phyloP scores from a whole-genome alignment of 2,797 vertebrate species.

The Cryptoprocta ferox region DNA sequence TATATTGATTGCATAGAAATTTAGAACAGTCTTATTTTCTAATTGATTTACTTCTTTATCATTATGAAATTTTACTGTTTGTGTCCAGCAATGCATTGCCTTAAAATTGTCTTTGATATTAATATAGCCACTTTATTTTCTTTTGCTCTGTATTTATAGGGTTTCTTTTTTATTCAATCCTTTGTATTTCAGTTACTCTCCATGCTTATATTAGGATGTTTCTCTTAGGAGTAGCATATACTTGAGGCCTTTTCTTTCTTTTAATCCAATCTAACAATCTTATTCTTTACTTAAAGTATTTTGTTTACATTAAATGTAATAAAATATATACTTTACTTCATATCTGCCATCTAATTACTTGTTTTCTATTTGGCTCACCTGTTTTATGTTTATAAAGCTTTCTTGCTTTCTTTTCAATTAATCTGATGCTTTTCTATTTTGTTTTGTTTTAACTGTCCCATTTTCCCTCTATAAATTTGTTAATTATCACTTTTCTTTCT shows the following conservation, averaged over 20 bases:
- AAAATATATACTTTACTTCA: neutral
- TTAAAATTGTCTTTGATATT: neutral
- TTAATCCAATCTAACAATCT: neutral
- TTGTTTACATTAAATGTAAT: neutral
- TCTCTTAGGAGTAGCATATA: neutral
- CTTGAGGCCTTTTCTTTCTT: neutral
- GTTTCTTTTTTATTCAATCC: neutral
- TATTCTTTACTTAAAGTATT: neutral
- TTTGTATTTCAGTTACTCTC: neutral
- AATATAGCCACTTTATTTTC: neutral
- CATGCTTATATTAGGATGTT: neutral
- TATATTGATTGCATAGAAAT: neutral
- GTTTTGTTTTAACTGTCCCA: neutral
- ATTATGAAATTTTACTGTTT: neutral
- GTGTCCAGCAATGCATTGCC: neutral
- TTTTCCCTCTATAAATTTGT: neutral
- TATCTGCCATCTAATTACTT: neutral
- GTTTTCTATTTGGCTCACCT: neutral
- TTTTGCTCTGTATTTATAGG: neutral
- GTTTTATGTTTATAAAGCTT: neutral
- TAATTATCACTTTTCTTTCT: neutral
- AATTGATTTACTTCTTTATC: neutral
- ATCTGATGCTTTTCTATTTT: neutral
- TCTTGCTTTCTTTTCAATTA: neutral
- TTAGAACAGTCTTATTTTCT: neutral